Base-by-base conservation (phyloP, 1,140 invertebrate species). In the Drosophila tristis region DNA sequence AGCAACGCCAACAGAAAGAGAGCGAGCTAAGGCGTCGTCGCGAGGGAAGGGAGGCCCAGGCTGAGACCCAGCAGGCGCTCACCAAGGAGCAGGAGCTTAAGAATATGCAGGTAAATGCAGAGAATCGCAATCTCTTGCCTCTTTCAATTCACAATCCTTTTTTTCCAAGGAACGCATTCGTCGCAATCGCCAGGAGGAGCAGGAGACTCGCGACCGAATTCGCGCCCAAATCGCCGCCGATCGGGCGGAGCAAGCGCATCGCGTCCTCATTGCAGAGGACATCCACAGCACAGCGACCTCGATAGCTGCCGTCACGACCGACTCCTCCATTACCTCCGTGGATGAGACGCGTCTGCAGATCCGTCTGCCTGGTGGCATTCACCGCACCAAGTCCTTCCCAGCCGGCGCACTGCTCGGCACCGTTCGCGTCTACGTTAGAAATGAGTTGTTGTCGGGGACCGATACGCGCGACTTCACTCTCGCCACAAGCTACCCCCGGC, bases 321-420 rank as follows among this genome's bases (percentile, higher is more conserved):
- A 51, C 3, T 54, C 74, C 2, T 59, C 74, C 1, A 1, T 7
- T 1, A 62, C 16, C 16, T 55, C 70, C 0, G 51, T 51, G 7
- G 92, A 97, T 96, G 82, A 96, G 94, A 89, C 96, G 0, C 94
- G 96, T 56, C 94, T 98, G 47, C 97, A 98, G 92, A 97, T 98
- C 84, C 95, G 96, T 77, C 80, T 98, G 51, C 96, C 97, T 0
- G 95, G 96, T 91, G 97, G 97, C 9, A 94, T 94, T 1, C 70
- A 80, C 4, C 82, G 90, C 48, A 93, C 90, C 6, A 82, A 93
- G 55, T 85, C 92, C 5, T 94, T 94, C 66, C 66, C 90, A 15
- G 54, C 49, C 6, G 56, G 68, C 0, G 91, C 91, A 73, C 74
- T 91, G 39, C 91, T 95, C 74, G 58, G 90, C 74, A 90, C 90